Base-by-base conservation (phyloP, 2,113 vertebrate species). In the Amphiprion ocellaris region DNA sequence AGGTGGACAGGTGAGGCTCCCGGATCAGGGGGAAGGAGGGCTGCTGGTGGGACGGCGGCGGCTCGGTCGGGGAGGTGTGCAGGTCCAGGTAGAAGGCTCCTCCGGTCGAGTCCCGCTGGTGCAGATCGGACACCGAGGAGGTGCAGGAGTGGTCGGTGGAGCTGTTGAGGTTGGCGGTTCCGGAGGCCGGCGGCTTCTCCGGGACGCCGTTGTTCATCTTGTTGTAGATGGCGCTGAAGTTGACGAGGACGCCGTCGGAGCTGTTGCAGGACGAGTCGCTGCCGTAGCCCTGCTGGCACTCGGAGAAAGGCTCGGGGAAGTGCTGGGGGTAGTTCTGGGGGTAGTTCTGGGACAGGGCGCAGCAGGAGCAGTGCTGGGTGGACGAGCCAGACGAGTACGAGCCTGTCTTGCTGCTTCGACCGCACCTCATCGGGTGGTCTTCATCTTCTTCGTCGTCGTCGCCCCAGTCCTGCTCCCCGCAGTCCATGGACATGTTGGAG, bases 201-300 rank as follows among this genome's bases (percentile, higher is more conserved):
- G 93, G 96, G 62, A 96, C 74, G 0, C 80, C 59, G 76, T 94
- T 95, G 33, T 96, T 97, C 94, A 95, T 96, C 80, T 98, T 98
- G 92, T 95, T 96, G 95, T 97, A 99, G 69, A 99, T 98, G 61
- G 97, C 91, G 24, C 97, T 99, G 95, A 99, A 98, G 82, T 97
- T 99, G 82, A 99, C 97, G 11, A 99, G 95, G 24, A 99, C 96
- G 0, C 98, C 97, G 0, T 99, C 97, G 0, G 97, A 99, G 81
- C 97, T 98, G 93, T 97, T 98, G 94, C 97, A 98, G 47, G 98
- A 99, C 0, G 97, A 98, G 93, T 99, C 98, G 4, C 97, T 99
- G 84, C 95, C 91, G 4, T 97, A 97, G 63, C 96, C 96, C 83
- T 95, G 96, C 77, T 95, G 96, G 75, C 96, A 95, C 83, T 97